phyloP scores from a whole-genome alignment of 2,113 vertebrate genomes.

The Narcine bancroftii region DNA sequence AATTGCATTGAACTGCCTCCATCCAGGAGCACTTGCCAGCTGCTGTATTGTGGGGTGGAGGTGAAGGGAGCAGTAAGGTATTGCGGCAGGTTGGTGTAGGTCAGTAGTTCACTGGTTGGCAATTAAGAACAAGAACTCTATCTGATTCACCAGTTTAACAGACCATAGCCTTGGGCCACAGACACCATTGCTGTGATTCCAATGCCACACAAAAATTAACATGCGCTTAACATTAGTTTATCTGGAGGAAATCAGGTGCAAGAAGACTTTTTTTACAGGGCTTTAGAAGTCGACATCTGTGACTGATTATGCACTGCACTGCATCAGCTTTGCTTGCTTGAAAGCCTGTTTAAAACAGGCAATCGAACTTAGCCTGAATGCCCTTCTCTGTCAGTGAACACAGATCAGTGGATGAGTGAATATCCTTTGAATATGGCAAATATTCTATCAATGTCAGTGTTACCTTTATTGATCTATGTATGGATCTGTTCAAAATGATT shows the following conservation, averaged over 20 bases:
- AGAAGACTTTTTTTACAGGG: background rate
- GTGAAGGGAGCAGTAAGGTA: too few relatives aligned
- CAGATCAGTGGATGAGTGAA: background rate
- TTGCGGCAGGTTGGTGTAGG: background rate
- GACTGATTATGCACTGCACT: background rate
- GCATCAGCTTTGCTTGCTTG: background rate
- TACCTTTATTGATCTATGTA: background rate
- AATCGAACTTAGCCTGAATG: background rate
- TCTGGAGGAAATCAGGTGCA: background rate
- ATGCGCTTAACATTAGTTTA: conserved; percentile 9
- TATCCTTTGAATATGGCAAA: background rate
- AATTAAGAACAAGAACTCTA: conserved; percentile 1
- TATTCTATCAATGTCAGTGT: background rate
- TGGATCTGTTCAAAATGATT: background rate
- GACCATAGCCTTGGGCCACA: background rate
- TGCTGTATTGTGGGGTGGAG: background rate
- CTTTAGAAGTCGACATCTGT: conserved; percentile 15
- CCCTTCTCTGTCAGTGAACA: too few relatives aligned
- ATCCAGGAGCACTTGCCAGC: background rate
- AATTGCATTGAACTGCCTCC: background rate
- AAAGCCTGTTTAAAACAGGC: background rate
- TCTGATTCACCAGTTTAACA: background rate
- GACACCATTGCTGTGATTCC: background rate
- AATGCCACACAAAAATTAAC: conserved; percentile 6
- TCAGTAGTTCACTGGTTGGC: background rate